A percentile compares a stretch with the other conserved stretches of the same genome.
Evolutionary conservation across 2,113 vertebrate species (phyloP).

Genomic region (Nettapus auritus): DNA sequence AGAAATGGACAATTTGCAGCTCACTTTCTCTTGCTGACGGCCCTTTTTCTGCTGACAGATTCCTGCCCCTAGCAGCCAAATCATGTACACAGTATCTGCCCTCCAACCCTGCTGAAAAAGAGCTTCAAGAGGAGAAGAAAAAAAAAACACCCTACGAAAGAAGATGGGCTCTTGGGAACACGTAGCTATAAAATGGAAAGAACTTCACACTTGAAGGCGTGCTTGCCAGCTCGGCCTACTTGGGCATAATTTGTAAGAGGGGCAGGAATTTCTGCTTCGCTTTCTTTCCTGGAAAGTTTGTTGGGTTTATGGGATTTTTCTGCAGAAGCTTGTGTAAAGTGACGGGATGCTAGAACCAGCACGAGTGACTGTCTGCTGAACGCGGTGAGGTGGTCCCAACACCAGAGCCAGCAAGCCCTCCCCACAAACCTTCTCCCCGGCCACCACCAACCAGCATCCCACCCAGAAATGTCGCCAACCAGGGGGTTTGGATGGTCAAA

Average conservation of each 20-base stretch:
- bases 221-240: slow-evolving; percentile 59
- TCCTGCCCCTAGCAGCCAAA: slow-evolving; percentile 73
- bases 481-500: background rate
- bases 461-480: background rate
- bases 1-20: slow-evolving; percentile 86
- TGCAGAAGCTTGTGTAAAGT: background rate
- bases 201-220: slow-evolving; percentile 46
- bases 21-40: slow-evolving; percentile 78
- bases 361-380: background rate
- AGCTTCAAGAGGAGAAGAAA: background rate
- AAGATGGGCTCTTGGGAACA: background rate
- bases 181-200: slow-evolving; percentile 26
- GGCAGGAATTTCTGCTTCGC: slow-evolving; percentile 14
- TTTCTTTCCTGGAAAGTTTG: slow-evolving; percentile 32
- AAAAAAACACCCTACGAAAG: background rate
- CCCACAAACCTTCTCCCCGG: background rate
- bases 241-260: slow-evolving; percentile 52
- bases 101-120: background rate
- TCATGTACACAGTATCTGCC: slow-evolving; percentile 54
- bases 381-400: background rate
- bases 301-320: background rate
- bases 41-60: slow-evolving; percentile 75
- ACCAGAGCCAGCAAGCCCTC: background rate
- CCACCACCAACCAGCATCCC: background rate
- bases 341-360: background rate